Percentiles rank a stretch among this genome's conserved stretches.
Conservation (phyloP, 2,797 vertebrate species). For the Chloroceryle inda region DNA sequence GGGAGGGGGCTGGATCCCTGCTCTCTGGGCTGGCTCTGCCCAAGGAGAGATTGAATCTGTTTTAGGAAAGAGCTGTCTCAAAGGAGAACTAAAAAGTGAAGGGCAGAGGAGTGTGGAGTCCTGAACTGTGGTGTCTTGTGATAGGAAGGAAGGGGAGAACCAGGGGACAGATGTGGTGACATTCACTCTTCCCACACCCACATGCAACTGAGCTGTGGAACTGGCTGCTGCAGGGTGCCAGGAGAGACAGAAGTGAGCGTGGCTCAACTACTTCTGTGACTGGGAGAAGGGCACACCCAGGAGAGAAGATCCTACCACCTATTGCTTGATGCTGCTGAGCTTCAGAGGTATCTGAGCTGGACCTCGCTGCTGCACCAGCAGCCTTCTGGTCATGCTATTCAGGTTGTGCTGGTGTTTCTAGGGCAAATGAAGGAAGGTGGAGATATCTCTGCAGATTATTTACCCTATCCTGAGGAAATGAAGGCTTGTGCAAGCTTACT, state of each 20-base stretch:
- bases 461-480: slow-evolving; percentile 8
- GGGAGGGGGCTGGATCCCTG: neutral
- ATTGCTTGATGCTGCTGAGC: neutral
- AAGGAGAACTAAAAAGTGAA: neutral
- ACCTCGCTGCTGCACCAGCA: neutral
- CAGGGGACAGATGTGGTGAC: fast-evolving
- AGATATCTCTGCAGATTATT: slow-evolving; percentile 6
- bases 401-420: neutral
- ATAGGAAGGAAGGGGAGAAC: neutral
- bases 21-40: neutral
- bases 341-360: neutral
- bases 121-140: fast-evolving
- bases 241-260: neutral
- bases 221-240: neutral
- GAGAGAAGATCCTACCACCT: neutral
- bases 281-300: neutral
- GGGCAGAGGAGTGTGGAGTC: neutral
- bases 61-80: neutral
- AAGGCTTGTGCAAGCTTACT: slow-evolving; percentile 4
- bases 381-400: neutral
- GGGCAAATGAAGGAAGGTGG: neutral
- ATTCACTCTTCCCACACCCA: neutral
- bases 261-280: fast-evolving
- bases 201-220: neutral
- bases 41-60: neutral